Base-by-base conservation (phyloP, 2,888 invertebrate species). In the Andricus quercusramuli region DNA sequence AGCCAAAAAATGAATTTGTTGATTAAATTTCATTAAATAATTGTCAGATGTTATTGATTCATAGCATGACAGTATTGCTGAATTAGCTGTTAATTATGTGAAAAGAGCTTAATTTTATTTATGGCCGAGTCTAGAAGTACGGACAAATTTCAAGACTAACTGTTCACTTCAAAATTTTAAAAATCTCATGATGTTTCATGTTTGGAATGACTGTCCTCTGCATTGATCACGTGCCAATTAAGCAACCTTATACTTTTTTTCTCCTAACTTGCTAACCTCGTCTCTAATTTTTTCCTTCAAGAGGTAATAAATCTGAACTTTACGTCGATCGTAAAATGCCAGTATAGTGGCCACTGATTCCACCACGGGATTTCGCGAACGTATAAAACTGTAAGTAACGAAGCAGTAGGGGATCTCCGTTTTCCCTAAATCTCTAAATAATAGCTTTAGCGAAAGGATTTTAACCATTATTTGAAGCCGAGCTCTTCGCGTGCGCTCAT, bases 341-440 rank as follows among this genome's bases (percentile, higher is more conserved):
- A 59, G 62, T 62, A 62, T 25, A 74, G 74, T n/a, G 29, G 51
- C 51, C 74, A 29, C 74, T 79, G 80, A 81, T 82, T 82, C 77
- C 74, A 81, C 81, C 59, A 78, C 67, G 65, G 83, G 83, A 84
- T 83, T 85, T 83, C 80, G 80, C 79, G 68, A 47, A 76, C 76
- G 77, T 83, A 78, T 83, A 85, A 85, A 85, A 80, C 80, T 84
- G 83, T 85, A 81, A 85, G 84, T 85, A 85, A 83, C 83, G 84
- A 85, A 83, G 83, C 79, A 78, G 65, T 20, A 67, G 76, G 65
- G 70, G 76, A 70, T 65, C 51, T 56, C 78, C 78, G 79, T 70
- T 82, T 82, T 82, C 82, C 78, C 84, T 86, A 83, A 86, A 86
- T 86, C 84, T 85, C 83, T 79, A 83, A 84, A 83, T 85, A 84